Percentiles rank a stretch among this genome's conserved stretches.
Evolutionary conservation across 2,888 invertebrate species (phyloP).

Genomic region (Caenorhabditis uteleia): DNA sequence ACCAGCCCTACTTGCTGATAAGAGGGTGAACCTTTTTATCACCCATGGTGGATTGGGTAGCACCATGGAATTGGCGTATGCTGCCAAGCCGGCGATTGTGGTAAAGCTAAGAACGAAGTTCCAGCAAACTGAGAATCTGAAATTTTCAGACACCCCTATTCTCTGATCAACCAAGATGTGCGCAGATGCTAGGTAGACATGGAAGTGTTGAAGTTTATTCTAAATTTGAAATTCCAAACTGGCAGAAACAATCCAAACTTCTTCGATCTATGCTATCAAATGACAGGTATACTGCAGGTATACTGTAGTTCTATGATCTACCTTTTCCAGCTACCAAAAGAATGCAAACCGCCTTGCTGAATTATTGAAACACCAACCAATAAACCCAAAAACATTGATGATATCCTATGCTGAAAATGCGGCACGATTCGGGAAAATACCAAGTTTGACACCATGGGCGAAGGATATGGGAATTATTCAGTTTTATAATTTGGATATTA

Average conservation of each 20-base stretch:
- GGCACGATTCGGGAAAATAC: constrained; percentile 27
- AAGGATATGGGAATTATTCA: constrained; percentile 26
- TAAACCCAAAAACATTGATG: constrained; percentile 16
- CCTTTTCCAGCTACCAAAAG: constrained; percentile 16
- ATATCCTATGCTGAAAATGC: constrained; percentile 32
- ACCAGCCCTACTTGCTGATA: constrained; percentile 22
- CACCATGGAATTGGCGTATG: constrained; percentile 35
- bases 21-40: constrained; percentile 27
- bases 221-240: constrained; percentile 22
- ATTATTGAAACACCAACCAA: constrained; percentile 24
- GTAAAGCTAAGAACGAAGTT: no score
- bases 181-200: constrained; percentile 24
- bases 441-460: constrained; percentile 17
- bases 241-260: no score
- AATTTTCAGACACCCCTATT: no score
- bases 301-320: no score
- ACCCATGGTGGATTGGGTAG: constrained; percentile 39
- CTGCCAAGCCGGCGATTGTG: constrained; percentile 34
- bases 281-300: no score
- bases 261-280: no score
- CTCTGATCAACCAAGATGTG: constrained; percentile 26
- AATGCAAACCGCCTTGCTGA: constrained; percentile 23
- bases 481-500: constrained; percentile 26
- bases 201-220: constrained; percentile 16
- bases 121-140: no score